Conservation (phyloP, 2,888 invertebrate species). For the Coenonympha glycerion region DNA sequence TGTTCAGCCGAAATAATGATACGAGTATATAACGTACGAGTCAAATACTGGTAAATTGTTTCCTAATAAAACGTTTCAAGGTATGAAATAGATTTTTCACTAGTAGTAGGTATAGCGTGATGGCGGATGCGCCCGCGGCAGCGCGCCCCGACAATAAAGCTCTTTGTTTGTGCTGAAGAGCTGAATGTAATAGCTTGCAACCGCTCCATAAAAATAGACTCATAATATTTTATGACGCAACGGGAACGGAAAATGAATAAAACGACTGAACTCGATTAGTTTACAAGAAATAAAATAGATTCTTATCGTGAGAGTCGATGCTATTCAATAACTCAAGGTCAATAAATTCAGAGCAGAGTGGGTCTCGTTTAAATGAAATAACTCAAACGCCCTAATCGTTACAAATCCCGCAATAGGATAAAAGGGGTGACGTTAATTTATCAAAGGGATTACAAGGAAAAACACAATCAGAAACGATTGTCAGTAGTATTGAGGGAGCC, state of each 20-base stretch:
- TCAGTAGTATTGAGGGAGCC: constrained; percentile 5
- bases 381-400: constrained; percentile 12
- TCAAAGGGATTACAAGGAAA: constrained; percentile 25
- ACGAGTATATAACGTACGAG: constrained; percentile 30
- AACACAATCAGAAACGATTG: constrained; percentile 19
- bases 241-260: constrained; percentile 26
- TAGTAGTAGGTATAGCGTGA: neutral
- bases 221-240: constrained; percentile 69
- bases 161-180: constrained; percentile 73
- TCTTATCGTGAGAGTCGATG: neutral
- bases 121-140: constrained; percentile 52
- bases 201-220: constrained; percentile 70
- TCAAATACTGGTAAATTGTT: constrained; percentile 1
- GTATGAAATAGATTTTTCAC: neutral
- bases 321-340: neutral
- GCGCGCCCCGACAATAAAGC: constrained; percentile 61
- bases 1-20: constrained; percentile 32
- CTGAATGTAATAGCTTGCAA: constrained; percentile 74
- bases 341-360: constrained; percentile 4
- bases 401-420: constrained; percentile 16
- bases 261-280: too few relatives aligned
- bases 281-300: too few relatives aligned
- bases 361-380: constrained; percentile 10
- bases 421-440: constrained; percentile 32
- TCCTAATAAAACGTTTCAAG: neutral